Conservation (phyloP, 1,140 invertebrate species). For the Akabosia matsudoensis region DNA sequence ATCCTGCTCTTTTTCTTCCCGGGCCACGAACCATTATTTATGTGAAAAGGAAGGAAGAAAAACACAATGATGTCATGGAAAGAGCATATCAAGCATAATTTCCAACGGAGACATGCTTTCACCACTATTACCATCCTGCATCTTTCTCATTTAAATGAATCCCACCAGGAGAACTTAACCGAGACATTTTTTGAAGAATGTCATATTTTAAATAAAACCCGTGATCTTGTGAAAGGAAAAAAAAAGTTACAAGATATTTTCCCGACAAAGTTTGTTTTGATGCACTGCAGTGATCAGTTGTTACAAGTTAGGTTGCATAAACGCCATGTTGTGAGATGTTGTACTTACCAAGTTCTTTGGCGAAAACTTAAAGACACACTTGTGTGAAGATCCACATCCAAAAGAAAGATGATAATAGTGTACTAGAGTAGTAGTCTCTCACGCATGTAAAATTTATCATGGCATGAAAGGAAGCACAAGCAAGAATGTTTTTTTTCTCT, state of each 20-base stretch:
- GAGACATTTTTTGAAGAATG: neutral
- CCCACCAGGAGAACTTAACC: neutral
- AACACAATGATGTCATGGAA: neutral
- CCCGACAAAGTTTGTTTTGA: neutral
- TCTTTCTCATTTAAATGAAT: too few species aligned
- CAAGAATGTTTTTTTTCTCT: neutral
- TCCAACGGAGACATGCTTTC: neutral
- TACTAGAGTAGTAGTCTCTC: conserved; percentile 6
- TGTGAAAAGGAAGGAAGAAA: neutral
- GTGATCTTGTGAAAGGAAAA: neutral
- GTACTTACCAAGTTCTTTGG: neutral
- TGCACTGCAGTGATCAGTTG: neutral
- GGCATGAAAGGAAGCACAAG: neutral
- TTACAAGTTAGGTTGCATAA: neutral
- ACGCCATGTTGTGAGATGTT: neutral
- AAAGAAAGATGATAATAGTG: neutral
- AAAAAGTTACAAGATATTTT: neutral
- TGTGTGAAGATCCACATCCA: neutral
- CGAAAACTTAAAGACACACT: neutral
- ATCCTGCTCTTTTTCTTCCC: neutral
- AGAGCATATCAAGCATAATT: too few species aligned
- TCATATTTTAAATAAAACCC: neutral
- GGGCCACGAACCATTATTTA: neutral
- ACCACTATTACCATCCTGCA: neutral
- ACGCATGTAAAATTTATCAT: conserved; percentile 22